These are phyloP conservation scores for Cettia cetti DNA, from an alignment of 2,113 vertebrate genomes.

Conservation along the genomic window DNA sequence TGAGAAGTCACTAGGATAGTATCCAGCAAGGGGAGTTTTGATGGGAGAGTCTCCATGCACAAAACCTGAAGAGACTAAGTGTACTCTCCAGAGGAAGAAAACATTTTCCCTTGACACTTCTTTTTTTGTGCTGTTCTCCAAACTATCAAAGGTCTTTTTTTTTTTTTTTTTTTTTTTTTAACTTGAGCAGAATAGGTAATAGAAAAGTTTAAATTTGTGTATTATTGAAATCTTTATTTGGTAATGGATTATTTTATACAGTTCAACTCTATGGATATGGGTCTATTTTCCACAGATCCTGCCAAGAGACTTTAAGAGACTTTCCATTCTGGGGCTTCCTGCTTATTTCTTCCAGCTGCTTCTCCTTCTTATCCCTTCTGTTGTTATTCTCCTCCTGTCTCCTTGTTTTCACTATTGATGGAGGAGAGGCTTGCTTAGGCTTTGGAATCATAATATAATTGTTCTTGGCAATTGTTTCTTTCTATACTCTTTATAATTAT, in stretches of 20 bases:
- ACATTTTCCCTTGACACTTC: not conserved
- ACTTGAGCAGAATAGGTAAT: not conserved
- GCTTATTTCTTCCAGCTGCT: slow-evolving; percentile 68
- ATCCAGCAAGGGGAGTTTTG: not conserved
- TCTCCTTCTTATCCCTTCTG: slow-evolving; percentile 59
- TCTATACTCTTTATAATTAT: slow-evolving; percentile 42
- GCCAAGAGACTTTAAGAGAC: slow-evolving; percentile 59
- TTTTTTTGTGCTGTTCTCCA: not conserved
- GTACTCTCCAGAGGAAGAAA: not conserved
- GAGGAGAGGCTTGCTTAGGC: not conserved
- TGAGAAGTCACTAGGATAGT: not conserved
- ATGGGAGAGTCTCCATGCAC: not conserved
- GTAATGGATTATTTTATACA: slow-evolving; percentile 26
- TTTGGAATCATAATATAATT: slow-evolving; percentile 45
- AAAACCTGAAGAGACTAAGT: not conserved
- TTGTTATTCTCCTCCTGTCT: slow-evolving; percentile 57
- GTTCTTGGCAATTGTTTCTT: slow-evolving; percentile 48
- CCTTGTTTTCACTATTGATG: slow-evolving; percentile 41
- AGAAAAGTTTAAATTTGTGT: not conserved
- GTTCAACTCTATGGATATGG: slow-evolving; percentile 5
- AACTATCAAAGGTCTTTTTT: not conserved
- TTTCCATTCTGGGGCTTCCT: slow-evolving; percentile 59
- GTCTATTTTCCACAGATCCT: slow-evolving; percentile 51
- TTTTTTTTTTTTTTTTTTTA: not conserved
- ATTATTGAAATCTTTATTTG: slow-evolving; percentile 12